Evolutionary conservation across 1,140 invertebrate genomes (phyloP), one percentile per base, ranked within the genome.

Genomic region (Belonocnema kinseyi): DNA sequence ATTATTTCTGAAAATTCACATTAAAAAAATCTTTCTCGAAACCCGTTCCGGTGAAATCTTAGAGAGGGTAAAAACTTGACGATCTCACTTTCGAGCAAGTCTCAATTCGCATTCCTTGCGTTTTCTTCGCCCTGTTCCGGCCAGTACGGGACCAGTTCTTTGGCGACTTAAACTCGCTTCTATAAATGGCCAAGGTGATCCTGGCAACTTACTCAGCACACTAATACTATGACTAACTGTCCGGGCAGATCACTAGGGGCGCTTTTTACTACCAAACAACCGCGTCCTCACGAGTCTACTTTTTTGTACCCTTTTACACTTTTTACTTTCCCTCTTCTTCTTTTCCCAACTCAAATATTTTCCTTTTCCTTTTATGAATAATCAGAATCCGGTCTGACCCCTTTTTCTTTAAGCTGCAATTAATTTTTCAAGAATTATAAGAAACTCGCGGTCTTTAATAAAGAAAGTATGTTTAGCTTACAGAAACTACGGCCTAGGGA

Each of bases 181-280:
- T 73, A 77, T 77, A 77, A 77, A 77, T 72, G 71, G 52, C 76
- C 76, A 77, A 77, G 76, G 76, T 77, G 76, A 77, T 73, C 71
- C 50, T 70, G 75, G 58, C 82, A 75, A 16, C 80, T 46, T 50
- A 10, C 17, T 74, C 51, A 33, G n/a, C 33, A 56, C 53, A 74
- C 56, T 56, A 26, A 56, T 53, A 53, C 73, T 26, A 46, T 46
- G 72, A 72, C 79, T 83, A 83, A 83, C 82, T 81, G 78, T 83
- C 78, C 78, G 75, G 80, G 81, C 81, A 80, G 78, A 83, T 83
- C 81, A 83, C 82, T 77, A 78, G 1, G 80, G 80, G 75, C 82
- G 75, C 50, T 75, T 83, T 83, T 77, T 77, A 81, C 80, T 76
- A 76, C 58, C 58, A 83, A 72, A 77, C 75, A 50, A 61, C 58